These are phyloP conservation scores for Pampusana beccarii DNA, from an alignment of 2,113 vertebrate genomes.

Conservation along the genomic window DNA sequence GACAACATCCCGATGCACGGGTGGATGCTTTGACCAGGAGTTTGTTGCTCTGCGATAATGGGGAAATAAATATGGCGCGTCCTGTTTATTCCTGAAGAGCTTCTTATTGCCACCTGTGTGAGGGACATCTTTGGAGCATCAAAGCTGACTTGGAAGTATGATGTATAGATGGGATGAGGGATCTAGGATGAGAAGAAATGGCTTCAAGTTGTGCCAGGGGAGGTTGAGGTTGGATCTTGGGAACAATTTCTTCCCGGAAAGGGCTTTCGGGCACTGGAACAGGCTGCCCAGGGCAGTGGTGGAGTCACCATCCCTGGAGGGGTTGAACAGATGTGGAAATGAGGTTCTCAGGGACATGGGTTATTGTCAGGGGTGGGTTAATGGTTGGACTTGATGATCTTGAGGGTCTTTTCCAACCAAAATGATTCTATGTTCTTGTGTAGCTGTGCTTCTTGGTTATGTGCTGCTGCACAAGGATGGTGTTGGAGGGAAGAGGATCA, in stretches of 20 bases:
- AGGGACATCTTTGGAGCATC: not conserved
- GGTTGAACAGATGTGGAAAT: too few species aligned
- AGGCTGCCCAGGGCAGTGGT: too few species aligned
- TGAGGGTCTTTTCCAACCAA: too few species aligned
- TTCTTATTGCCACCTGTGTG: fast-evolving
- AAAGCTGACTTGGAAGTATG: not conserved
- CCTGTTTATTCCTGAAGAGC: not conserved
- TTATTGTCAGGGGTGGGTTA: too few species aligned
- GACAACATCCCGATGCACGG: fast-evolving
- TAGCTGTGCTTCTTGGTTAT: not conserved
- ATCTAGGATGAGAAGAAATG: not conserved
- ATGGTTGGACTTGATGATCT: too few species aligned
- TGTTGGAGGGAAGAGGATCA: not conserved
- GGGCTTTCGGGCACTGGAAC: too few species aligned
- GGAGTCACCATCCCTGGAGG: too few species aligned
- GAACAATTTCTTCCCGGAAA: too few species aligned
- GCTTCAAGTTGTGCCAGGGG: too few species aligned
- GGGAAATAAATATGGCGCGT: fast-evolving
- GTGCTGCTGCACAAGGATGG: not conserved
- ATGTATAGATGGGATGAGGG: not conserved
- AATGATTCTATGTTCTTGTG: not conserved
- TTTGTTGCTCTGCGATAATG: not conserved
- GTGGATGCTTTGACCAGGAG: not conserved
- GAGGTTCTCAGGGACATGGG: too few species aligned
- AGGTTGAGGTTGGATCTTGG: too few species aligned